Evolutionary conservation across 2,113 vertebrate species (phyloP).

Genomic region (Jaculus jaculus): DNA sequence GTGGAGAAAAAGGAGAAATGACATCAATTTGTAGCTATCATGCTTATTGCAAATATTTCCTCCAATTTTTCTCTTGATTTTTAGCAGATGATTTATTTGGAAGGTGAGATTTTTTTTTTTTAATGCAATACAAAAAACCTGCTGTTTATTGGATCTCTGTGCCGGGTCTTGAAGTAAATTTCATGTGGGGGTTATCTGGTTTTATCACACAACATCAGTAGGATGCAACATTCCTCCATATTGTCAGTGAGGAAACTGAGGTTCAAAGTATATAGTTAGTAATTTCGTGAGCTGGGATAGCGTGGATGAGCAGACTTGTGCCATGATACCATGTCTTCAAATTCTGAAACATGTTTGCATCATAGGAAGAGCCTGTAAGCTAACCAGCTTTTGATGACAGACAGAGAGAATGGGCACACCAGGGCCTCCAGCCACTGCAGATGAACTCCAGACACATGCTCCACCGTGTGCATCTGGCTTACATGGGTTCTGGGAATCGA

Average conservation of each 20-base stretch:
- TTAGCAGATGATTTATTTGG: background rate
- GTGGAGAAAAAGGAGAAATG: too few species aligned
- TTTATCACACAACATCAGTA: background rate
- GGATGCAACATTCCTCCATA: background rate
- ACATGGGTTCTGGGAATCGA: too few species aligned
- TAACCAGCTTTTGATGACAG: background rate
- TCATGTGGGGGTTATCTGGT: background rate
- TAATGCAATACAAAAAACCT: background rate
- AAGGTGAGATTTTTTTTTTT: background rate
- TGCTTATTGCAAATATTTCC: background rate
- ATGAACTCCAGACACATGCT: too few species aligned
- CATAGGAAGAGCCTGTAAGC: background rate
- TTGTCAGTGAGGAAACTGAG: background rate
- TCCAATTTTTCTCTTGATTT: background rate
- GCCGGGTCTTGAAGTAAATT: background rate
- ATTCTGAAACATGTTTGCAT: slow-evolving; percentile 18
- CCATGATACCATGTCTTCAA: background rate
- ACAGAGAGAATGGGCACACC: too few species aligned
- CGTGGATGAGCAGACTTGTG: background rate
- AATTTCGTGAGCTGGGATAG: background rate
- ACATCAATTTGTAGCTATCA: background rate
- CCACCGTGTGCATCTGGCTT: too few species aligned
- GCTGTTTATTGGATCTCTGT: background rate
- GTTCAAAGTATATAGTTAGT: background rate
- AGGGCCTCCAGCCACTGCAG: too few species aligned